Evolutionary conservation across 2,113 vertebrate species (phyloP).

Genomic region (Siphamia tubifer): DNA sequence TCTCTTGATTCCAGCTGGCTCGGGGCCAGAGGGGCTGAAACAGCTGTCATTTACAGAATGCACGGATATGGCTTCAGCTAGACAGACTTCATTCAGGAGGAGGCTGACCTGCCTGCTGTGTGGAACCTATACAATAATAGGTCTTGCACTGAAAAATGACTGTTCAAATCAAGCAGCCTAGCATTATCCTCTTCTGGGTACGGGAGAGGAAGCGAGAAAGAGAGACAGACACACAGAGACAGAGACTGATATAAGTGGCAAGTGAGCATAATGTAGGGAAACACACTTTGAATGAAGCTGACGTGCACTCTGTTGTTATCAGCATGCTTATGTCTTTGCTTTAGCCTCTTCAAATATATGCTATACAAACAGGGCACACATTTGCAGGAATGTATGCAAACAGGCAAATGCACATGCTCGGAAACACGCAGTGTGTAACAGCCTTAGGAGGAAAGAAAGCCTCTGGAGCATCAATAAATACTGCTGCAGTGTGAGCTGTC

Average conservation of each 20-base stretch:
- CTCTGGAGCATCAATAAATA: conserved; percentile 52
- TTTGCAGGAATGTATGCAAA: conserved; percentile 24
- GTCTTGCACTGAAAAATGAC: conserved; percentile 56
- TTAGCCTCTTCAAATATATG: conserved; percentile 28
- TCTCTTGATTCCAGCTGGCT: conserved; percentile 57
- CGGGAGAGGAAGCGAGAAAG: conserved; percentile 20
- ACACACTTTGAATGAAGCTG: conserved; percentile 1
- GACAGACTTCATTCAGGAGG: conserved; percentile 57
- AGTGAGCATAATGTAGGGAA: not conserved
- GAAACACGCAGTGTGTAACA: not conserved
- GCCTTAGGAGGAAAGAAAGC: conserved; percentile 13
- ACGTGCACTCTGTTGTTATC: not conserved
- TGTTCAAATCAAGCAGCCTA: conserved; percentile 72
- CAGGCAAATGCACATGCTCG: not conserved
- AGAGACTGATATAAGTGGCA: not conserved
- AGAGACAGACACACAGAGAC: conserved; percentile 16
- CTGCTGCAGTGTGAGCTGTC: conserved; percentile 42
- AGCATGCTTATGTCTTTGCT: conserved; percentile 2
- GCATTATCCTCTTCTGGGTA: conserved; percentile 73
- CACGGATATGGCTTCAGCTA: conserved; percentile 20
- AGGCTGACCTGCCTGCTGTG: conserved; percentile 64
- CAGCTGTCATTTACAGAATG: conserved; percentile 59
- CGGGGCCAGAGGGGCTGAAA: conserved; percentile 55
- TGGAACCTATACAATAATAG: conserved; percentile 71
- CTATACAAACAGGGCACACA: conserved; percentile 29